Evolutionary conservation across 2,888 invertebrate species (phyloP).

Genomic region (Alentia gelatinosa): DNA sequence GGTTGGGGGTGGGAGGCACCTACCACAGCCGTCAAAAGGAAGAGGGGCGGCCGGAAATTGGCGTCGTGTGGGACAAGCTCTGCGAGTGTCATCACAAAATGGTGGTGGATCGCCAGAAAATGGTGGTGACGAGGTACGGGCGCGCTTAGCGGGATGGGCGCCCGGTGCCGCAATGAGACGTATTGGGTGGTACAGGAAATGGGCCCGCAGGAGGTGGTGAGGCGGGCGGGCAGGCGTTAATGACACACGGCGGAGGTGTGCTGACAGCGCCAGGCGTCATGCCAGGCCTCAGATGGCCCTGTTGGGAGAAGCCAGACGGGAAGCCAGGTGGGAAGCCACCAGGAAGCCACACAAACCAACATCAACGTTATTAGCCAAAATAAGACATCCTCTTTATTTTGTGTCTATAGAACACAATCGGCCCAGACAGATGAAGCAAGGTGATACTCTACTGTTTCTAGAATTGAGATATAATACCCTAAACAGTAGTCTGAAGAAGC

Average conservation of each 20-base stretch:
- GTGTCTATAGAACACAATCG: too few relatives aligned
- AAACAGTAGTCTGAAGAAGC: too few relatives aligned
- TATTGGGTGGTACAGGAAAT: neutral
- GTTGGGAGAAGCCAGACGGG: neutral
- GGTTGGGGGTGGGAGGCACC: too few relatives aligned
- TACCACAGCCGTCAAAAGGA: too few relatives aligned
- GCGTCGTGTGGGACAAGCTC: neutral
- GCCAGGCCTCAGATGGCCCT: neutral
- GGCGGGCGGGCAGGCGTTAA: neutral
- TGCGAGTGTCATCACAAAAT: neutral
- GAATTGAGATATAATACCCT: too few relatives aligned
- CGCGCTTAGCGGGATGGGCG: neutral
- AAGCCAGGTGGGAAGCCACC: too few relatives aligned
- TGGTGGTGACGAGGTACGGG: neutral
- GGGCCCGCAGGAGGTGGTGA: neutral
- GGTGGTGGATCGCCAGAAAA: neutral
- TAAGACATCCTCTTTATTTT: too few relatives aligned
- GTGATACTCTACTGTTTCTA: too few relatives aligned
- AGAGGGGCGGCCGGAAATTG: neutral
- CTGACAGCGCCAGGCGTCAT: neutral
- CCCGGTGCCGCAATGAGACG: neutral
- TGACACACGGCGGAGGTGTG: neutral
- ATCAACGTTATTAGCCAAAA: neutral
- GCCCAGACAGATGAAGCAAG: too few relatives aligned
- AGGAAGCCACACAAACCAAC: neutral